Evolutionary conservation across 2,888 invertebrate species (phyloP), one percentile per base, ranked within the genome.

Genomic region (Hypsopygia costalis): DNA sequence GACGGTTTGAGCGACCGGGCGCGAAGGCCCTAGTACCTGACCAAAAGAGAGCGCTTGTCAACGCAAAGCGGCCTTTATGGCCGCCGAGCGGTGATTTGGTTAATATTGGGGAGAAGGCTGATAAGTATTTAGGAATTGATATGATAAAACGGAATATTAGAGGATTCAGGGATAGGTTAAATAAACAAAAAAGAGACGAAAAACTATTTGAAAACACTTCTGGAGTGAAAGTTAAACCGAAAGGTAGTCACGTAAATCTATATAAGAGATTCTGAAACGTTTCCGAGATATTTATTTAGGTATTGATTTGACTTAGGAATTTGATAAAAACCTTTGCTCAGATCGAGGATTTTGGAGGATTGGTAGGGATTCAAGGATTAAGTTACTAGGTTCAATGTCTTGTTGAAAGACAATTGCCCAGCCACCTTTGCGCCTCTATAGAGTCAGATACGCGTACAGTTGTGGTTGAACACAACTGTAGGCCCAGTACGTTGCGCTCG

Each of bases 11-110:
- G 80, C 78, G 83, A 83, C 86, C 86, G 86, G 83, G 87, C 87
- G 82, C 82, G 77, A 57, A 70, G 83, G 83, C 85, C 86, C 82
- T 83, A 86, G 85, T 86, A 87, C 86, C 89, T 88, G 86, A 77
- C 74, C 70, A 70, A 62, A 70, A 73, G 71, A 77, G 74, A 71
- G 69, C 69, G 75, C 65, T 47, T 43, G 27, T 77, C 77, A 81
- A 67, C 74, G 58, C 69, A 61, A 58, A 40, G 69, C 69, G 62
- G 68, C 69, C 64, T n/a, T 7, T 55, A 69, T 16, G 16, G 16
- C 71, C 71, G 50, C 69, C 38, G 67, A 58, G 64, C 61, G 66
- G 49, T 66, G 69, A 58, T 51, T 45, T 16, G 16, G 16, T 16
- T 16, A 16, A 16, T 16, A 16, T 3, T 3, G 16, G 7, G 34